Evolutionary conservation across 1,140 invertebrate species (phyloP), one percentile per base, ranked within the genome.

Genomic region (Eriocheir sinensis): DNA sequence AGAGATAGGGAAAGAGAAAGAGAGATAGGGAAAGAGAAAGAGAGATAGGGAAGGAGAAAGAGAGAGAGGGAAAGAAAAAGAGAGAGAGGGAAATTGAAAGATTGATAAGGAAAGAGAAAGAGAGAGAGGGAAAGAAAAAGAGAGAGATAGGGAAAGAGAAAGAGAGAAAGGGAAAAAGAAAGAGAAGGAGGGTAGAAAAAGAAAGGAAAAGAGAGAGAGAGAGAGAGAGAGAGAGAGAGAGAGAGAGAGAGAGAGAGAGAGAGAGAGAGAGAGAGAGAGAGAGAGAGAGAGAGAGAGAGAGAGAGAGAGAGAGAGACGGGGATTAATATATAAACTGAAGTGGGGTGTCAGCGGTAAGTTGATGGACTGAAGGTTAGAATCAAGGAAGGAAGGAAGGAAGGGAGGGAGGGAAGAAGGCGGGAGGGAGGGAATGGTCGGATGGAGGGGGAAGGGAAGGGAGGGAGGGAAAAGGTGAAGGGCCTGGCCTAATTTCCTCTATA

Each of bases 401-500:
- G 27, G 36, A 86, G 36, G 41, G 83, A 86, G 34, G 12, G 21
- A 72, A 27, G 60, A 72, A 12, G 27, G n/a, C 27, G 21, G 60
- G n/a, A 72, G 21, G 60, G 27, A 72, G 12, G n/a, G n/a, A n/a
- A n/a, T n/a, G n/a, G n/a, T n/a, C n/a, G n/a, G 60, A 72, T 15
- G 53, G 53, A 21, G 2, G 60, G 60, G 32, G 40, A 41, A 9
- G 30, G 4, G n/a, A n/a, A 89, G 86, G 17, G 0, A 88, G 36
- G 85, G 85, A 48, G 27, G 40, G 34, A 41, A 86, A 32, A 86
- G 83, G 27, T 72, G 60, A 72, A 72, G 60, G 60, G 27, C 15
- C 60, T 72, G 27, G 60, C 60, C 60, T 72, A 72, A 72, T 72
- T 72, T 72, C 60, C 60, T 72, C 60, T 72, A 72, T 72, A 72